These are phyloP conservation scores for Cotesia glomerata DNA, from an alignment of 1,140 invertebrate species.

Conservation along the genomic window DNA sequence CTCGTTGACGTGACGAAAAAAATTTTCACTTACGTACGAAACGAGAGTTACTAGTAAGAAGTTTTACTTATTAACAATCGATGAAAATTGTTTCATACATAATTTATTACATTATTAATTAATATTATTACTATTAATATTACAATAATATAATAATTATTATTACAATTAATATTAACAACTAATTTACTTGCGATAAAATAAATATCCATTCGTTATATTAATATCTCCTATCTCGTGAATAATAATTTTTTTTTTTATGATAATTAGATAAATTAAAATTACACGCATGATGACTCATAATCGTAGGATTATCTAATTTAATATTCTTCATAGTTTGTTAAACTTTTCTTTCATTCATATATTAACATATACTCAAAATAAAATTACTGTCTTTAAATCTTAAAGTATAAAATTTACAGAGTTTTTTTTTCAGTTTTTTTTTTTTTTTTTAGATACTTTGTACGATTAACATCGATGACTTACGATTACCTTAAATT, in stretches of 20 bases:
- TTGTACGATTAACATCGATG: conserved; percentile 60
- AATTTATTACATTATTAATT: too few relatives aligned
- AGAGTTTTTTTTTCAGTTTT: conserved; percentile 33
- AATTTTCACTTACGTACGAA: not conserved
- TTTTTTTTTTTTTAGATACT: conserved; percentile 38
- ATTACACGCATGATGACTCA: not conserved
- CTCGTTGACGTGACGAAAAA: conserved; percentile 7
- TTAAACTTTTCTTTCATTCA: not conserved
- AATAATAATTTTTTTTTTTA: not conserved
- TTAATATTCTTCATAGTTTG: not conserved
- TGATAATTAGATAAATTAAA: not conserved
- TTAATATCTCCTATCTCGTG: not conserved
- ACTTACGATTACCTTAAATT: conserved; percentile 46
- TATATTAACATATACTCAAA: conserved; percentile 29
- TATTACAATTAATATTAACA: too few relatives aligned
- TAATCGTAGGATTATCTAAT: not conserved
- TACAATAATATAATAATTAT: too few relatives aligned
- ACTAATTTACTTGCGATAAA: too few relatives aligned
- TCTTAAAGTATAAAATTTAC: conserved; percentile 54
- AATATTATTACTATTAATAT: too few relatives aligned
- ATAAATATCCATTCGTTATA: too few relatives aligned
- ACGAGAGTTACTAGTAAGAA: not conserved
- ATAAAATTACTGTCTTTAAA: conserved; percentile 42
- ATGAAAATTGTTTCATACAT: too few relatives aligned
- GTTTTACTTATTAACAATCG: not conserved